Evolutionary conservation across 2,113 vertebrate species (phyloP).

Genomic region (Jaculus jaculus): DNA sequence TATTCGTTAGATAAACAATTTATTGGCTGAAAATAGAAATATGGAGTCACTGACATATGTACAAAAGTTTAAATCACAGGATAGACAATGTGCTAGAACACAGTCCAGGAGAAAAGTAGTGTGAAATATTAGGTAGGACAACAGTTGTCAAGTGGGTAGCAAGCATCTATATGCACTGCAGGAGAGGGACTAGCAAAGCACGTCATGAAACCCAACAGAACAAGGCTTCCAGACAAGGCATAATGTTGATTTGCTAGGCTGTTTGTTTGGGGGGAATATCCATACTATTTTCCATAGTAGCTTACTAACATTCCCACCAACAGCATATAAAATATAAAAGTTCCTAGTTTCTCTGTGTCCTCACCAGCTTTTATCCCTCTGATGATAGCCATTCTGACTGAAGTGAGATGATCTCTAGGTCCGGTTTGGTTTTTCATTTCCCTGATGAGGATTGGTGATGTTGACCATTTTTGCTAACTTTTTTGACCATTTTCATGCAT

Average conservation of each 20-base stretch:
- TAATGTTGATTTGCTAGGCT: too few species aligned
- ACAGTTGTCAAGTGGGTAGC: background rate
- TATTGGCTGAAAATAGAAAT: background rate
- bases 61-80: background rate
- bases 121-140: background rate
- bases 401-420: background rate
- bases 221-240: rapidly evolving
- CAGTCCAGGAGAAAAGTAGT: background rate
- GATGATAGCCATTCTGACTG: background rate
- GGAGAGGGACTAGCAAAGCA: too few species aligned
- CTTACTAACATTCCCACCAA: background rate
- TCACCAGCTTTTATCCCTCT: background rate
- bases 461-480: background rate
- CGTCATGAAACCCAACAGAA: background rate
- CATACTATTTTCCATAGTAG: background rate
- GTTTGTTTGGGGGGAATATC: background rate
- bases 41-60: background rate
- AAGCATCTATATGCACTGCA: background rate
- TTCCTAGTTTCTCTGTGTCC: background rate
- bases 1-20: background rate
- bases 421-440: background rate
- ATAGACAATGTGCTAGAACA: background rate
- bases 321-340: background rate
- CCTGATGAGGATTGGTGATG: background rate
- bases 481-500: background rate